phyloP scores from a whole-genome alignment of 2,888 invertebrate species.

The Drosophila falleni region DNA sequence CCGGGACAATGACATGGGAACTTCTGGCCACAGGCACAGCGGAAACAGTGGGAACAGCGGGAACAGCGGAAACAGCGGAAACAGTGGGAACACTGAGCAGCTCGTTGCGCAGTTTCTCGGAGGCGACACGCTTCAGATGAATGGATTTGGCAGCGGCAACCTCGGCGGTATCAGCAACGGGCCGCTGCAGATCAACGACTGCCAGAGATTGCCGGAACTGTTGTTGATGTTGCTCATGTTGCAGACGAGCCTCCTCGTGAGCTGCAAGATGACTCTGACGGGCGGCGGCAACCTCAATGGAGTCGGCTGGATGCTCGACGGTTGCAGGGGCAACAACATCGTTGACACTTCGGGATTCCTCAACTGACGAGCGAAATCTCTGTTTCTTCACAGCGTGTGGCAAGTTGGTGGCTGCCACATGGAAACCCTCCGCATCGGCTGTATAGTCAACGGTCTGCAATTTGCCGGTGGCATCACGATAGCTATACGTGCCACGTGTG shows the following conservation, averaged over 20 bases:
- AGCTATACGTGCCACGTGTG: slow-evolving; percentile 88
- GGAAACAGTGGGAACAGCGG: slow-evolving; percentile 27
- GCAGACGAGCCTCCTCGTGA: slow-evolving; percentile 75
- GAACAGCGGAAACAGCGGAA: slow-evolving; percentile 50
- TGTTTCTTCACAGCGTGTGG: slow-evolving; percentile 80
- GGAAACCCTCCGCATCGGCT: slow-evolving; percentile 88
- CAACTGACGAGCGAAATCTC: slow-evolving; percentile 42
- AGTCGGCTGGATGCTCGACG: slow-evolving; percentile 52
- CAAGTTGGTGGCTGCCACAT: slow-evolving; percentile 88
- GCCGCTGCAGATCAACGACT: slow-evolving; percentile 69
- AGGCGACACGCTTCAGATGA: slow-evolving; percentile 73
- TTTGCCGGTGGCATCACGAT: slow-evolving; percentile 87
- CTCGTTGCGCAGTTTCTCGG: slow-evolving; percentile 71
- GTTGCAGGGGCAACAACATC: slow-evolving; percentile 25
- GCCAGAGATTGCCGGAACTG: slow-evolving; percentile 45
- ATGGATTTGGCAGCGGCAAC: slow-evolving; percentile 77
- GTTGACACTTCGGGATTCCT: slow-evolving; percentile 27
- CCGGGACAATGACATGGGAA: slow-evolving; percentile 59
- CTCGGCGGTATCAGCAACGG: slow-evolving; percentile 85
- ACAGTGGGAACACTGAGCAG: slow-evolving; percentile 30
- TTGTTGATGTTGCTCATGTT: slow-evolving; percentile 53
- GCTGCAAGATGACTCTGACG: slow-evolving; percentile 74
- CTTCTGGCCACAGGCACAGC: slow-evolving; percentile 46
- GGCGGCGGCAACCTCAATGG: slow-evolving; percentile 77
- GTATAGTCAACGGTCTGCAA: slow-evolving; percentile 87